These are phyloP conservation scores for Dendrophyllia cribrosa DNA, from an alignment of 64 coral and sea anemone species.

Conservation along the genomic window DNA sequence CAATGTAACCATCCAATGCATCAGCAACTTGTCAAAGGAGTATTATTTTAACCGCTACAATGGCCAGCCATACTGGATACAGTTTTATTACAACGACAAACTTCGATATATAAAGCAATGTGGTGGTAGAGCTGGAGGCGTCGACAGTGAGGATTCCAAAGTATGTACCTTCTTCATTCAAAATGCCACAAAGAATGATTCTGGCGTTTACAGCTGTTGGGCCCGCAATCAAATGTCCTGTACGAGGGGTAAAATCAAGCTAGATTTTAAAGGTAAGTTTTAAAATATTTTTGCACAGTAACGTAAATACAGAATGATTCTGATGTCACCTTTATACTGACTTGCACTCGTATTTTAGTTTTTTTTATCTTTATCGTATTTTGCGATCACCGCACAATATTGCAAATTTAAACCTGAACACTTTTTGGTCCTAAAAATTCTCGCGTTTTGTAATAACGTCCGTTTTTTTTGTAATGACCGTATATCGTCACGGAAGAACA, in stretches of 20 bases:
- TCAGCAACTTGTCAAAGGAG: neutral
- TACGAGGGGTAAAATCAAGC: neutral
- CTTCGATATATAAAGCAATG: neutral
- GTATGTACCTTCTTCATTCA: neutral
- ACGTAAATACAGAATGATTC: too few species aligned
- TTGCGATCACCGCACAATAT: too few species aligned
- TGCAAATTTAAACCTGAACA: too few species aligned
- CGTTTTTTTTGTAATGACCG: too few species aligned
- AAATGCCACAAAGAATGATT: slow-evolving; percentile 3
- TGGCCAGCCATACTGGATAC: neutral
- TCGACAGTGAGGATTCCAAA: neutral
- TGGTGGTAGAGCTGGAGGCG: neutral
- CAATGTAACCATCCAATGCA: neutral
- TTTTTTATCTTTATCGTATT: too few species aligned
- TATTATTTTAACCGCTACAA: neutral
- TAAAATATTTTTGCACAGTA: neutral
- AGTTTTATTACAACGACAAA: neutral
- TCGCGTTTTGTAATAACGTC: too few species aligned
- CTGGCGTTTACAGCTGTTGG: neutral
- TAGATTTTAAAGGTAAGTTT: neutral
- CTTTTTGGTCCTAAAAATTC: too few species aligned
- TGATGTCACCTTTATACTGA: too few species aligned
- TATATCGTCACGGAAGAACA: too few species aligned
- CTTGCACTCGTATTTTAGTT: too few species aligned
- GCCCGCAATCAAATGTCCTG: neutral